Conservation (phyloP, 2,888 invertebrate genomes). For the Platycheirus rosarum region DNA sequence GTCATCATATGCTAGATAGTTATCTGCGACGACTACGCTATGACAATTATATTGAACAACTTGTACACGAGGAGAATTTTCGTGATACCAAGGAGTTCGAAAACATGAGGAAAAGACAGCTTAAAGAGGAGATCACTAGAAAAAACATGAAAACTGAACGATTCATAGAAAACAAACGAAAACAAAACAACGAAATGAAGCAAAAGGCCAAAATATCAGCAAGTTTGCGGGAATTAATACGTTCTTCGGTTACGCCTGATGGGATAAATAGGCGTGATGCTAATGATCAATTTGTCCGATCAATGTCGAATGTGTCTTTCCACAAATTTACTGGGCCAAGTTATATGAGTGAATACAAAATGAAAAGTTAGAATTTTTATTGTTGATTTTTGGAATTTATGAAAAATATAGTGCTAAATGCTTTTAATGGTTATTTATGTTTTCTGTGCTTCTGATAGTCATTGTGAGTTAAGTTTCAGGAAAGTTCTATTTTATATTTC, state of each 20-base stretch:
- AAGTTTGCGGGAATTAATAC: constrained; percentile 81
- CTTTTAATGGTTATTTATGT: too few relatives aligned
- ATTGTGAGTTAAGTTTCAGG: too few relatives aligned
- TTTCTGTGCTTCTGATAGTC: too few relatives aligned
- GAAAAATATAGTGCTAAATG: neutral
- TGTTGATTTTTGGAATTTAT: neutral
- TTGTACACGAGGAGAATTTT: constrained; percentile 81
- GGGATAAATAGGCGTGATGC: constrained; percentile 53
- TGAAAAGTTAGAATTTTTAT: neutral
- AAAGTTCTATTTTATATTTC: too few relatives aligned
- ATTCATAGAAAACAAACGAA: constrained; percentile 79
- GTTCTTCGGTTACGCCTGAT: constrained; percentile 81
- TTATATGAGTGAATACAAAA: constrained; percentile 20
- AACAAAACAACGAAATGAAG: constrained; percentile 78
- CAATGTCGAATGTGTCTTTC: constrained; percentile 55
- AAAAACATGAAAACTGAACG: constrained; percentile 79
- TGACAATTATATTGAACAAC: constrained; percentile 80
- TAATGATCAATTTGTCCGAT: constrained; percentile 46
- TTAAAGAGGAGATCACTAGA: constrained; percentile 79
- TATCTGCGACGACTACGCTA: constrained; percentile 80
- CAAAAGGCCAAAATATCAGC: constrained; percentile 81
- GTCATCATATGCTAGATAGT: constrained; percentile 78
- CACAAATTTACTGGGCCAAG: constrained; percentile 28
- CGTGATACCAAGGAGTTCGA: constrained; percentile 79
- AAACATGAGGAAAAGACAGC: constrained; percentile 77